Conservation (phyloP, 1,140 invertebrate genomes). For the Streblospio benedicti region DNA sequence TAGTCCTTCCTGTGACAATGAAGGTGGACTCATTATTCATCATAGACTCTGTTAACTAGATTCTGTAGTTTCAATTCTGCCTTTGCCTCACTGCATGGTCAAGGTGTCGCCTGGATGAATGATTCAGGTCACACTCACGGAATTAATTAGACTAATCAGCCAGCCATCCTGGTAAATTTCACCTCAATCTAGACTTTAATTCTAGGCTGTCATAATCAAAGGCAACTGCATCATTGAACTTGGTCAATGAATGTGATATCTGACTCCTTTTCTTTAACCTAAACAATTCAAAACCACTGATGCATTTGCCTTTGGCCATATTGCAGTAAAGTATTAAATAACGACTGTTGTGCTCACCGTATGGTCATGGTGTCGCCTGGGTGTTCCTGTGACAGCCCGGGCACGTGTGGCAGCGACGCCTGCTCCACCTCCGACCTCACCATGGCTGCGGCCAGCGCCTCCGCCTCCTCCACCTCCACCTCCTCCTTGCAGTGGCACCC, state of each 20-base stretch:
- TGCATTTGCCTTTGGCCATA: neutral
- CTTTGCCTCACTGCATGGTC: too few relatives aligned
- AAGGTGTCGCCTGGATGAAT: too few relatives aligned
- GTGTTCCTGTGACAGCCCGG: slow-evolving; percentile 37
- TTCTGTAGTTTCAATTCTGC: too few relatives aligned
- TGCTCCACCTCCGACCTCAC: slow-evolving; percentile 34
- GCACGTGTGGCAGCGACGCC: slow-evolving; percentile 36
- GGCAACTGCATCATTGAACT: too few relatives aligned
- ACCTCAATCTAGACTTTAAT: neutral
- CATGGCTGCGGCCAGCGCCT: slow-evolving; percentile 40
- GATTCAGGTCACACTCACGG: too few relatives aligned
- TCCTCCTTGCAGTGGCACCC: slow-evolving; percentile 41
- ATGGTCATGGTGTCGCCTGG: slow-evolving; percentile 41
- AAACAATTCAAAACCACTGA: neutral
- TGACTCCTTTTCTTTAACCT: neutral
- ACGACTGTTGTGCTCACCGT: too few relatives aligned
- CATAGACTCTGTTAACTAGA: too few relatives aligned
- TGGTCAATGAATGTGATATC: neutral
- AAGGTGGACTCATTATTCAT: too few relatives aligned
- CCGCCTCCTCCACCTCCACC: slow-evolving; percentile 43
- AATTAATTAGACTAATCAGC: too few relatives aligned
- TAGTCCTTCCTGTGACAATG: too few relatives aligned
- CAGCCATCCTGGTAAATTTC: too few relatives aligned
- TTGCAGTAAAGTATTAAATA: neutral
- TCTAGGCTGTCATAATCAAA: neutral